phyloP scores from a whole-genome alignment of 2,113 vertebrate genomes.

The Azemiops feae region DNA sequence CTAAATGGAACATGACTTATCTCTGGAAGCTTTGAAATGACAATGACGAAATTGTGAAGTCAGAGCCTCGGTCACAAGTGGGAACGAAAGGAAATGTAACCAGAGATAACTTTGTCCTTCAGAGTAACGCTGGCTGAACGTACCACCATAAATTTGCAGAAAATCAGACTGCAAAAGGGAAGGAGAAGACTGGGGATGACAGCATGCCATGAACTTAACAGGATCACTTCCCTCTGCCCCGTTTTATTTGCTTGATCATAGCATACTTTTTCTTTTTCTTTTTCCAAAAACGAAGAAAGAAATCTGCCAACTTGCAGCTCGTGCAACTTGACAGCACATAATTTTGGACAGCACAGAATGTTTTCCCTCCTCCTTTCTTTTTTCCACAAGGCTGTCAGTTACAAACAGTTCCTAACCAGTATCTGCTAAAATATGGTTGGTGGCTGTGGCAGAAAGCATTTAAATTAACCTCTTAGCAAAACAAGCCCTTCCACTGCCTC shows the following conservation, averaged over 20 bases:
- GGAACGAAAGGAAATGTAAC: neutral
- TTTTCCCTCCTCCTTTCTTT: neutral
- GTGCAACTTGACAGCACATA: constrained; percentile 1
- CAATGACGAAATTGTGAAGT: neutral
- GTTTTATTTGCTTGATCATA: neutral
- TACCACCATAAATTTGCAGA: neutral
- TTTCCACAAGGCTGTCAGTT: neutral
- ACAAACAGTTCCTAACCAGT: neutral
- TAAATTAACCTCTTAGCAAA: constrained; percentile 14
- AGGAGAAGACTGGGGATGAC: neutral
- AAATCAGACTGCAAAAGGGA: neutral
- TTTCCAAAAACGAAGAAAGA: neutral
- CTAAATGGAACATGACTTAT: neutral
- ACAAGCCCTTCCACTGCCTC: neutral
- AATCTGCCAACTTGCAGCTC: constrained; percentile 2
- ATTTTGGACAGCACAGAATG: constrained; percentile 2
- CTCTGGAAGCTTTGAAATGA: neutral
- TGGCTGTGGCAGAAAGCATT: neutral
- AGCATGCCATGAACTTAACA: neutral
- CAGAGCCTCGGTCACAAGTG: neutral
- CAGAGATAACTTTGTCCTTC: neutral
- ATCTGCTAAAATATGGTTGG: neutral
- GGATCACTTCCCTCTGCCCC: neutral
- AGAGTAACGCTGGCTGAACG: neutral
- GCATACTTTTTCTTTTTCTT: neutral